A percentile compares a stretch with the other conserved stretches of the same genome.
These are phyloP conservation scores for Actinopyga echinites DNA, from an alignment of 53 echinoderm and acorn worm species.

Conservation along the genomic window DNA sequence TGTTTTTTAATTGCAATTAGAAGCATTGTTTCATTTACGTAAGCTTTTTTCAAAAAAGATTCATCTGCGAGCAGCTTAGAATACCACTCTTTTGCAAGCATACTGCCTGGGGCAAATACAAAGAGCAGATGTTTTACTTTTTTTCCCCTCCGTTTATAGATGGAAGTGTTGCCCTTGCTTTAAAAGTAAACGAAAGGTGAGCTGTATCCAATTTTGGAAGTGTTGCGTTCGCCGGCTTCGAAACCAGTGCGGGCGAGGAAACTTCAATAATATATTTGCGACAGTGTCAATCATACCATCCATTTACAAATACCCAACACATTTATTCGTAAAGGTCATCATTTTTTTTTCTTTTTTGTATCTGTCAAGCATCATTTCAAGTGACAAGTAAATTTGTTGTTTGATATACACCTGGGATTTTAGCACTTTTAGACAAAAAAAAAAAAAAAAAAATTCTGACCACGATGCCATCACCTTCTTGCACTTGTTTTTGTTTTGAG, in stretches of 20 bases:
- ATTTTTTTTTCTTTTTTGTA: not conserved
- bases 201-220: not conserved
- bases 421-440: no score
- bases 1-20: slow-evolving; percentile 40
- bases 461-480: no score
- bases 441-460: no score
- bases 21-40: slow-evolving; percentile 36
- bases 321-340: no score
- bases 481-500: no score
- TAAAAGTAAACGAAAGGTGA: not conserved
- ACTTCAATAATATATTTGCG: no score
- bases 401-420: not conserved
- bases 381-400: not conserved
- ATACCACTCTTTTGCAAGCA: not conserved
- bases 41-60: slow-evolving; percentile 11
- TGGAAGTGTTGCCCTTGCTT: not conserved
- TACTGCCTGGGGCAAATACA: not conserved
- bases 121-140: slow-evolving; percentile 15
- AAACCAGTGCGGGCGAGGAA: no score
- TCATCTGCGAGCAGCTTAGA: not conserved
- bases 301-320: no score
- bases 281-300: no score
- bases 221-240: no score
- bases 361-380: not conserved
- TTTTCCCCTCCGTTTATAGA: not conserved